Conservation (phyloP, 2,113 vertebrate species). For the Burhinus bistriatus region DNA sequence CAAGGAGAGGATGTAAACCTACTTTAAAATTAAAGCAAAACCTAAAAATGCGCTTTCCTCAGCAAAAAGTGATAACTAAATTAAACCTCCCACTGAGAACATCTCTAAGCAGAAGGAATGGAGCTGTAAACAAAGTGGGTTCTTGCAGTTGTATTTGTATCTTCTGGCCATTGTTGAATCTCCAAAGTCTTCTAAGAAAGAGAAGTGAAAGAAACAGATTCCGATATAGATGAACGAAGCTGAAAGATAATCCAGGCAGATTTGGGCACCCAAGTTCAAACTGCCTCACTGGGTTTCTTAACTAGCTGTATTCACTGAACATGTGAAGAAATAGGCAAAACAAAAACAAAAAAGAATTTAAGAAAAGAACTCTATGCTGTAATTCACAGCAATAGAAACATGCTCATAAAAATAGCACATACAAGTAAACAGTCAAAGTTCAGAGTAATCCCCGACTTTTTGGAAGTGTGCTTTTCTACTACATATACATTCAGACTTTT, state of each 20-base stretch:
- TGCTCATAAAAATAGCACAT: neutral
- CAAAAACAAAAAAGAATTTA: neutral
- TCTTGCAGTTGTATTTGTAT: neutral
- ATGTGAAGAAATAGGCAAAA: neutral
- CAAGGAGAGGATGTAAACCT: neutral
- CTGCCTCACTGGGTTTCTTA: neutral
- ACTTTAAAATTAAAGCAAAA: constrained; percentile 12
- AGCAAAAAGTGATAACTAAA: constrained; percentile 31
- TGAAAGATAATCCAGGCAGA: neutral
- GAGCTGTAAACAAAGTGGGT: neutral
- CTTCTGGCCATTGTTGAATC: neutral
- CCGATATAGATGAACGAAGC: neutral
- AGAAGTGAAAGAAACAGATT: neutral
- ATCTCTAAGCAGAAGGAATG: neutral
- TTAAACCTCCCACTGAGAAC: constrained; percentile 20
- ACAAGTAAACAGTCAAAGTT: neutral
- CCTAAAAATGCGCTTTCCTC: constrained; percentile 5
- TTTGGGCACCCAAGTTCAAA: neutral
- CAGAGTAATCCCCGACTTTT: neutral
- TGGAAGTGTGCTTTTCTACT: neutral
- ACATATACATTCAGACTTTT: neutral
- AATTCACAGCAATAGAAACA: neutral
- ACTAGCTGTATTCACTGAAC: neutral
- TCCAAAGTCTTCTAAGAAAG: neutral
- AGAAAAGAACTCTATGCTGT: neutral